Conservation (phyloP, 2,888 invertebrate genomes). For the Allygus modestus region DNA sequence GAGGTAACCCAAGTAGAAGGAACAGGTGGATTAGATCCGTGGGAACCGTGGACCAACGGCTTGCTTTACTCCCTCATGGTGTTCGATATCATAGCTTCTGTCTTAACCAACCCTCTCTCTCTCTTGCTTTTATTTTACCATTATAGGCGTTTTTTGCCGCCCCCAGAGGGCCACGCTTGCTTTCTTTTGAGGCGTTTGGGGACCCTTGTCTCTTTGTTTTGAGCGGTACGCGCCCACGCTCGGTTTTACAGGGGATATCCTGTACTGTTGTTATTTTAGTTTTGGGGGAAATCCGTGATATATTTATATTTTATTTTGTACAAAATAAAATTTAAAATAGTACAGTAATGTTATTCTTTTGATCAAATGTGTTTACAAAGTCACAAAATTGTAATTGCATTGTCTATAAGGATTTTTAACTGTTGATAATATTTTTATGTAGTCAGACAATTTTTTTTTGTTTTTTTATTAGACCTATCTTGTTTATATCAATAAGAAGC, state of each 20-base stretch:
- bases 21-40: constrained; percentile 30
- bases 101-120: constrained; percentile 51
- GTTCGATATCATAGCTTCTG: constrained; percentile 55
- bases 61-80: constrained; percentile 36
- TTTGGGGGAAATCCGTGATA: no score
- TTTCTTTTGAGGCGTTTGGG: constrained; percentile 38
- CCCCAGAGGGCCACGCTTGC: constrained; percentile 40
- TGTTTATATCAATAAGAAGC: no score
- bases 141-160: constrained; percentile 43
- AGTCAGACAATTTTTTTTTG: no score
- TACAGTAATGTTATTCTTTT: no score
- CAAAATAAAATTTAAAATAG: no score
- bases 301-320: no score
- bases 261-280: background rate
- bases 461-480: no score
- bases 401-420: no score
- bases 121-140: constrained; percentile 25
- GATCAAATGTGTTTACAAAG: no score
- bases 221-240: background rate
- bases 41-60: no score
- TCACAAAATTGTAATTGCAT: no score
- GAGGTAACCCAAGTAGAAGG: constrained; percentile 6
- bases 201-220: constrained; percentile 32
- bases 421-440: no score
- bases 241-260: background rate